phyloP scores from a whole-genome alignment of 2,113 vertebrate species.

The Turnix velox region DNA sequence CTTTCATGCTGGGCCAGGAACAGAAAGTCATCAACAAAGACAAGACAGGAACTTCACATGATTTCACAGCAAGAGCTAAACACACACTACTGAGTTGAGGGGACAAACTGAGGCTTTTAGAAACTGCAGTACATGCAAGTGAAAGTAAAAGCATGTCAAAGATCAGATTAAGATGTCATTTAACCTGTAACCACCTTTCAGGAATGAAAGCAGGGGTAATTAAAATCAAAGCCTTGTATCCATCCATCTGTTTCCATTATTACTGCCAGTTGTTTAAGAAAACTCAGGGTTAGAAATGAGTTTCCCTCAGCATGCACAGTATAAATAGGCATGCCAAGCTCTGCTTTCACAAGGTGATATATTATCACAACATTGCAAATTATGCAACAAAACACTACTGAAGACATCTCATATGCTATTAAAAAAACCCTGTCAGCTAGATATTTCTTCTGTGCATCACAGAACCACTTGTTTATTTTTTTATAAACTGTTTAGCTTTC shows the following conservation, averaged over 20 bases:
- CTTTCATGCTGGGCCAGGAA: background rate
- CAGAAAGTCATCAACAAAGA: background rate
- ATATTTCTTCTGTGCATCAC: background rate
- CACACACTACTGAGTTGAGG: rapidly evolving
- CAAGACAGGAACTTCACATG: background rate
- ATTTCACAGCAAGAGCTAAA: background rate
- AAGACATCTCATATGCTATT: background rate
- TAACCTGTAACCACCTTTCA: background rate
- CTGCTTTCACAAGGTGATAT: background rate
- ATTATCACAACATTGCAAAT: background rate
- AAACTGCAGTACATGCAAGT: background rate
- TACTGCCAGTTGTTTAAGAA: background rate
- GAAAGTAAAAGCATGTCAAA: background rate
- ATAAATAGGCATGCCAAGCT: background rate
- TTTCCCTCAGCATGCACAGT: background rate
- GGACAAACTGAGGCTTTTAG: background rate
- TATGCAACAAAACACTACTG: background rate
- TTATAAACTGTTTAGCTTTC: background rate
- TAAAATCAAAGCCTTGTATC: background rate
- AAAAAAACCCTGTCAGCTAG: background rate
- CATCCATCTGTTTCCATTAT: background rate
- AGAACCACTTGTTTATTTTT: background rate
- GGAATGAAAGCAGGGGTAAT: background rate
- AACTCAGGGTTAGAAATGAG: background rate
- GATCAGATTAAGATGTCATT: background rate